These are phyloP conservation scores for Corynorhinus townsendii DNA, from an alignment of 2,113 vertebrate species.

Conservation along the genomic window DNA sequence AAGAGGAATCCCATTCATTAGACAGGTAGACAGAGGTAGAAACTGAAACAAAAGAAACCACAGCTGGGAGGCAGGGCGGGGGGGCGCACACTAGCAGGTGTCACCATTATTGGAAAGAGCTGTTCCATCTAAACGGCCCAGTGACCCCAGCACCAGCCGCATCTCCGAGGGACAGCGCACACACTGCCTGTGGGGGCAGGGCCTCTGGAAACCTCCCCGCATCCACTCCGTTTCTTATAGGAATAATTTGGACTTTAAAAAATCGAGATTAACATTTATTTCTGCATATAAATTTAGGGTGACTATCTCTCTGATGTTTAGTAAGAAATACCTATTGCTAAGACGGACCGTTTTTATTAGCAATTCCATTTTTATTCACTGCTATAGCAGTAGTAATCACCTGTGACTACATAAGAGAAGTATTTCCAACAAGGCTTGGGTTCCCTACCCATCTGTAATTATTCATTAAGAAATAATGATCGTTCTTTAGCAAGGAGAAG, in stretches of 20 bases:
- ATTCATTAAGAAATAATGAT: not conserved
- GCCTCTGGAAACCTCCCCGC: not conserved
- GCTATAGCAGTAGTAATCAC: not conserved
- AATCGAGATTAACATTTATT: not conserved
- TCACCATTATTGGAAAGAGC: not conserved
- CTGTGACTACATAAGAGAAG: not conserved
- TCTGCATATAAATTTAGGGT: not conserved
- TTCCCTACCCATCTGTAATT: not conserved
- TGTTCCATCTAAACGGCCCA: not conserved
- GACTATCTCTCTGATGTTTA: not conserved
- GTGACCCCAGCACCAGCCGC: not conserved
- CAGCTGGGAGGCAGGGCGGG: not conserved
- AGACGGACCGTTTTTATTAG: not conserved
- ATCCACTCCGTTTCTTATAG: not conserved
- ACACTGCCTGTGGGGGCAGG: not conserved
- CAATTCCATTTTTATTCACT: not conserved
- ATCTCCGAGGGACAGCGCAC: not conserved
- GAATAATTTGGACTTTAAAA: not conserved
- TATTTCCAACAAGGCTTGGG: not conserved
- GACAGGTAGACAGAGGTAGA: not conserved
- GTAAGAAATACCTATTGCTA: not conserved
- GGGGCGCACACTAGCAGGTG: not conserved
- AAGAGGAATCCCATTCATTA: not conserved
- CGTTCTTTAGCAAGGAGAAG: not conserved
- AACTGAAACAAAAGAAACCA: not conserved